phyloP scores from a whole-genome alignment of 2,797 vertebrate species.

The Ptychadena robeensis region DNA sequence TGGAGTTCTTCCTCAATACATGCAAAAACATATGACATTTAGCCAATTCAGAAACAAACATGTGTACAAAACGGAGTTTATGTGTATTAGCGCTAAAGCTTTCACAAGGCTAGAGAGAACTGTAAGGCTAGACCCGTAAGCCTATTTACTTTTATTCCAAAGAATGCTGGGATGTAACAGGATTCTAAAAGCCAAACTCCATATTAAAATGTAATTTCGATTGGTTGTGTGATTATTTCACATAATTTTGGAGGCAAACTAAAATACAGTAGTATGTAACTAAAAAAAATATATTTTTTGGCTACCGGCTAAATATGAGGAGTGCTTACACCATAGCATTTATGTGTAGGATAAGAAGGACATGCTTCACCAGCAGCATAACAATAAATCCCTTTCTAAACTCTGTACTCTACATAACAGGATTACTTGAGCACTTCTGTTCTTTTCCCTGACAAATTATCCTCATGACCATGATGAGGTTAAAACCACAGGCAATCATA shows the following conservation, averaged over 20 bases:
- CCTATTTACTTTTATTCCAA: background rate
- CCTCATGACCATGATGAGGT: background rate
- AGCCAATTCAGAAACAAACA: no score
- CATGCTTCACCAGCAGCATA: background rate
- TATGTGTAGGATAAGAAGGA: background rate
- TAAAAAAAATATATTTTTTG: background rate
- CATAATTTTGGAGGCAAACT: background rate
- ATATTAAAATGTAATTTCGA: background rate
- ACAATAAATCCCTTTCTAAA: constrained; percentile 3
- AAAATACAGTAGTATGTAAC: no score
- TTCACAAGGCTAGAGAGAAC: background rate
- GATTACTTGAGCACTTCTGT: background rate
- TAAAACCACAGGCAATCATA: background rate
- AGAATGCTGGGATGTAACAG: background rate
- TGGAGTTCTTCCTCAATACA: no score
- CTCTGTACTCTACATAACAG: background rate
- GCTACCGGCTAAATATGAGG: no score
- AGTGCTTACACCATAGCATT: background rate
- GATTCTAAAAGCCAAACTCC: background rate
- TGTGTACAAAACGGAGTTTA: no score
- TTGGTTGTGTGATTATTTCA: no score
- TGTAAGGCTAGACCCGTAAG: background rate
- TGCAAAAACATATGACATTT: no score
- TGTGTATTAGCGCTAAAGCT: background rate
- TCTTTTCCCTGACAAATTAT: constrained; percentile 1